Conservation (phyloP, 2,113 vertebrate genomes). For the Anguilla rostrata region DNA sequence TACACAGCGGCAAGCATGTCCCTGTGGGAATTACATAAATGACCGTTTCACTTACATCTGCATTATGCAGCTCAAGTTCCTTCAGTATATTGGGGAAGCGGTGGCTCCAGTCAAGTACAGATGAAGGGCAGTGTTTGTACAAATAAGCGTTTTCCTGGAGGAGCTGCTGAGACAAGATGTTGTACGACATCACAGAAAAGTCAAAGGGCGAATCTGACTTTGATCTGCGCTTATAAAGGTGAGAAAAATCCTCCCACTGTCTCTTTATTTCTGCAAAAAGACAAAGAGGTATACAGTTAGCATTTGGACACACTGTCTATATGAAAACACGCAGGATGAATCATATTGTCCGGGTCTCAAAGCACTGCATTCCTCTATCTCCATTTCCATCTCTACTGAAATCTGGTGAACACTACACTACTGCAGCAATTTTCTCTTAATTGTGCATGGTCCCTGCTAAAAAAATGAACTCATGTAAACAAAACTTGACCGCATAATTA, state of each 20-base stretch:
- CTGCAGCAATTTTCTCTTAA: too few relatives aligned
- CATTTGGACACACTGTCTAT: neutral
- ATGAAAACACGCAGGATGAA: neutral
- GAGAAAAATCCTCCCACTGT: slow-evolving; percentile 78
- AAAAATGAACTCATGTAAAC: too few relatives aligned
- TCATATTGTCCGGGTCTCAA: too few relatives aligned
- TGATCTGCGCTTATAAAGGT: slow-evolving; percentile 50
- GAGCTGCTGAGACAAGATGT: slow-evolving; percentile 92
- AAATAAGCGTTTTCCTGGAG: slow-evolving; percentile 85
- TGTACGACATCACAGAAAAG: slow-evolving; percentile 94
- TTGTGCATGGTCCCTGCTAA: too few relatives aligned
- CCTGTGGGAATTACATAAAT: neutral
- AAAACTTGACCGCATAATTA: neutral
- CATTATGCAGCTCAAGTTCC: slow-evolving; percentile 80
- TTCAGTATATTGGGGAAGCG: slow-evolving; percentile 84
- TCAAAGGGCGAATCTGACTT: slow-evolving; percentile 70
- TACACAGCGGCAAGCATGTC: neutral
- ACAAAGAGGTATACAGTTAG: neutral
- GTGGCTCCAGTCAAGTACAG: slow-evolving; percentile 77
- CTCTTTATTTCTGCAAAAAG: slow-evolving; percentile 67
- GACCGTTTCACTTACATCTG: slow-evolving; percentile 80
- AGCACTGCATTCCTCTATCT: too few relatives aligned
- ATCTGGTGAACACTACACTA: too few relatives aligned
- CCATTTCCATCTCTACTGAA: too few relatives aligned
- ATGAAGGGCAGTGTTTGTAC: slow-evolving; percentile 82